phyloP scores from a whole-genome alignment of 1,140 invertebrate species.

The Drosophila sp. region DNA sequence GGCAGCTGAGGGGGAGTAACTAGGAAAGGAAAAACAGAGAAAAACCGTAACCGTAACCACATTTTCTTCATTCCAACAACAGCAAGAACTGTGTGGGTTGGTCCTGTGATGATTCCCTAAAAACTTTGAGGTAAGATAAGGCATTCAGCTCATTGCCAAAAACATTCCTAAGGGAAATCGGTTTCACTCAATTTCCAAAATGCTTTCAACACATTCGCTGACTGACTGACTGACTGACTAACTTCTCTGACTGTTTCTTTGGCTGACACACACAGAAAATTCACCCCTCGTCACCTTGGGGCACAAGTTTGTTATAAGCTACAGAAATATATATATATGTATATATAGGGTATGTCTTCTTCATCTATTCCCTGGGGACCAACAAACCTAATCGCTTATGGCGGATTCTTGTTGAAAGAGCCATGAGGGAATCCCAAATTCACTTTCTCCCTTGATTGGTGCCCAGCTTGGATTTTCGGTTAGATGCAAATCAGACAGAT shows the following conservation, averaged over 20 bases:
- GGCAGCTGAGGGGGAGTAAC: not conserved
- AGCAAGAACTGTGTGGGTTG: slow-evolving; percentile 49
- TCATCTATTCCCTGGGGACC: slow-evolving; percentile 56
- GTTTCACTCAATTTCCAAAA: slow-evolving; percentile 76
- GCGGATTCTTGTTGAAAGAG: slow-evolving; percentile 56
- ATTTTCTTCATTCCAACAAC: slow-evolving; percentile 77
- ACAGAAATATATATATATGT: not conserved
- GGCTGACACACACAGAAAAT: slow-evolving; percentile 4
- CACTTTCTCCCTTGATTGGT: slow-evolving; percentile 44
- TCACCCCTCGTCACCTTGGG: slow-evolving; percentile 9
- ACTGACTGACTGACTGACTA: not conserved
- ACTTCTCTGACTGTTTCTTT: not conserved
- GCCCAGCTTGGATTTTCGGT: slow-evolving; percentile 9
- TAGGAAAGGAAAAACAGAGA: slow-evolving; percentile 60
- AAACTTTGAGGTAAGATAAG: slow-evolving; percentile 59
- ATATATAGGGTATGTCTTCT: not conserved
- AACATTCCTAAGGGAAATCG: slow-evolving; percentile 73
- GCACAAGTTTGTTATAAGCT: slow-evolving; percentile 5
- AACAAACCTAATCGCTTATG: slow-evolving; percentile 82
- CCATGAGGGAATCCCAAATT: slow-evolving; percentile 56
- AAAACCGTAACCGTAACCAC: slow-evolving; percentile 82
- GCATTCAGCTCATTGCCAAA: slow-evolving; percentile 37
- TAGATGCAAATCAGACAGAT: slow-evolving; percentile 75
- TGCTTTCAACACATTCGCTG: slow-evolving; percentile 52
- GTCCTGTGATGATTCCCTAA: slow-evolving; percentile 42